Base-by-base conservation (phyloP, 2,797 vertebrate genomes). In the Mormyrus hasselquistii region DNA sequence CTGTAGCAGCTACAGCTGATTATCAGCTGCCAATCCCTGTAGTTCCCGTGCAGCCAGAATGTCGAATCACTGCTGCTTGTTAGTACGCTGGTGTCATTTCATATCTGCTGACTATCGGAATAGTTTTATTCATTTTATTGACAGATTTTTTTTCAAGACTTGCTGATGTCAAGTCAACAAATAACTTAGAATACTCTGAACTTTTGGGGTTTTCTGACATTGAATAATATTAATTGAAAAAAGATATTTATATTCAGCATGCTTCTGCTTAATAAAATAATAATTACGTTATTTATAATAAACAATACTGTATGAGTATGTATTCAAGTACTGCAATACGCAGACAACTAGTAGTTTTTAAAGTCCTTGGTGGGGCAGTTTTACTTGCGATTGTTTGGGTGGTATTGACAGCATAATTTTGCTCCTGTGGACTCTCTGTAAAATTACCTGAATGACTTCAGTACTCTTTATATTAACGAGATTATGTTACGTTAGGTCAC, bases 221-320 rank as follows among this genome's bases (percentile, higher is more conserved):
- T 89, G 69, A 52, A 82, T 47, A 87, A 82, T 89, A 84, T 90
- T 6, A 76, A 93, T 92, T 91, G 76, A 91, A 93, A 94, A 79
- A 92, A 94, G 92, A 93, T 92, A 84, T 92, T 95, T 96, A 93
- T 96, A 96, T 95, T 94, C 91, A 95, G 96, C 96, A 96, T 96
- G 96, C 94, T 94, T 96, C 96, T 96, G 95, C 95, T 96, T 95
- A 95, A 96, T 94, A 92, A 96, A 96, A 95, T 95, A 69, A 91
- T 90, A 95, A 95, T 95, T 95, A 94, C 95, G 94, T 95, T 96
- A 96, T 96, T 95, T 95, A 95, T 94, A 94, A 96, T 95, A 95
- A 95, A 96, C 94, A 92, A 96, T 96, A 96, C 95, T 96, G 95
- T 96, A 96, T 95, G 94, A 95, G 95, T 96, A 96, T 96, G 93